Base-by-base conservation (phyloP, 2,113 vertebrate species). In the Phocoena phocoena region DNA sequence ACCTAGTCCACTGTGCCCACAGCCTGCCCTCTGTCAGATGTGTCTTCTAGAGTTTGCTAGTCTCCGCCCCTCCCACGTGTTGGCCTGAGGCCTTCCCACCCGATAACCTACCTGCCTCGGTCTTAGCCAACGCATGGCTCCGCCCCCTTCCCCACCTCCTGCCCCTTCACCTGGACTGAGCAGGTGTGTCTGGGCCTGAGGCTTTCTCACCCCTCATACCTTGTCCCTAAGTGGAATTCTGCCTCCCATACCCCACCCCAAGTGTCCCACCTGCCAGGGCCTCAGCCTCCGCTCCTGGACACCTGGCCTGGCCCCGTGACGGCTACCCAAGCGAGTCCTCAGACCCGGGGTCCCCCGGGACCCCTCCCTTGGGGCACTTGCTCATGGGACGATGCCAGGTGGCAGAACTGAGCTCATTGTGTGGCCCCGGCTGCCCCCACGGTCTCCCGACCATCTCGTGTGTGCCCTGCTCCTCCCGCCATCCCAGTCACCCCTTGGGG, bases 401-500 rank as follows among this genome's bases (percentile, higher is more conserved):
- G 80, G 21, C 1, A 20, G 82, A 38, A 6, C 26, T 2, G 20
- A 31, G 0, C 50, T 44, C 7, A 2, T 15, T 8, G 28, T 21
- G 10, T 1, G 4, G 33, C 33, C 55, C 3, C 33, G 2, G 25
- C 53, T 3, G 21, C 14, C 53, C 26, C 58, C 21, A 4, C 0
- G 0, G 28, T 44, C 47, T 5, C 70, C 91, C 2, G 5, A 28
- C 0, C 8, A 1, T 38, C 20, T 12, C 0, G 1, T 6, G 74
- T 50, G 5, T 41, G 26, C 8, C 50, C 58, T 58, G 76, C 14
- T 5, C 14, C 53, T 13, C 8, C 21, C 0, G 11, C 33, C 12
- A 2, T 38, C 33, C 62, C 3, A 0, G 6, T 15, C 26, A 36
- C 47, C 74, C 5, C 63, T n/a, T 33, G 2, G 2, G 0, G 28